phyloP scores from a whole-genome alignment of 2,113 vertebrate genomes.

The Calypte anna region DNA sequence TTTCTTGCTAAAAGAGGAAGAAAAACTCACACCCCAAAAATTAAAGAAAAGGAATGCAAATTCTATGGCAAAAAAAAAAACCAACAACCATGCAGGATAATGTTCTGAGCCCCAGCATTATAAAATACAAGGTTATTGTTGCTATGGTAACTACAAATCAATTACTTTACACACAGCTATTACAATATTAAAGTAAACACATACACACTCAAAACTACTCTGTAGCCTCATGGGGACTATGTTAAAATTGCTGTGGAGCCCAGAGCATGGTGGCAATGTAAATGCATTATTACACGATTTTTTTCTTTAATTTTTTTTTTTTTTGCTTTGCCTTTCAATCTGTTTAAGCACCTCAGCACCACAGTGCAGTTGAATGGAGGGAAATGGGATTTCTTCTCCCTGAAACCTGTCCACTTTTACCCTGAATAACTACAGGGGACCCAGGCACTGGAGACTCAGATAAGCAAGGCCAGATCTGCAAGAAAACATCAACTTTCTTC shows the following conservation, averaged over 20 bases:
- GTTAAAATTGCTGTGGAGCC: conserved; percentile 29
- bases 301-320: not conserved
- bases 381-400: not conserved
- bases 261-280: not conserved
- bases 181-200: conserved; percentile 41
- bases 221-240: not conserved
- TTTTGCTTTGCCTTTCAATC: not conserved
- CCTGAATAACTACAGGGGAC: not conserved
- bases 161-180: conserved; percentile 19
- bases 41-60: not conserved
- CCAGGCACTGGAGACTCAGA: accelerated
- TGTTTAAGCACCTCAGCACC: not conserved
- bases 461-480: not conserved
- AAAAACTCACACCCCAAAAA: not conserved
- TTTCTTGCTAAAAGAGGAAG: not conserved
- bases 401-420: not conserved
- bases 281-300: not conserved
- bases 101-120: not conserved
- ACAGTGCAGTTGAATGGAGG: not conserved
- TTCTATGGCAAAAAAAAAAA: not conserved
- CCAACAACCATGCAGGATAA: not conserved
- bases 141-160: conserved; percentile 14
- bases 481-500: not conserved
- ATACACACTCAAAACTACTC: not conserved
- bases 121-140: conserved; percentile 3